Percentiles rank a stretch among this genome's conserved stretches.
Conservation (phyloP, 2,888 invertebrate genomes). For the Phasia obesa region DNA sequence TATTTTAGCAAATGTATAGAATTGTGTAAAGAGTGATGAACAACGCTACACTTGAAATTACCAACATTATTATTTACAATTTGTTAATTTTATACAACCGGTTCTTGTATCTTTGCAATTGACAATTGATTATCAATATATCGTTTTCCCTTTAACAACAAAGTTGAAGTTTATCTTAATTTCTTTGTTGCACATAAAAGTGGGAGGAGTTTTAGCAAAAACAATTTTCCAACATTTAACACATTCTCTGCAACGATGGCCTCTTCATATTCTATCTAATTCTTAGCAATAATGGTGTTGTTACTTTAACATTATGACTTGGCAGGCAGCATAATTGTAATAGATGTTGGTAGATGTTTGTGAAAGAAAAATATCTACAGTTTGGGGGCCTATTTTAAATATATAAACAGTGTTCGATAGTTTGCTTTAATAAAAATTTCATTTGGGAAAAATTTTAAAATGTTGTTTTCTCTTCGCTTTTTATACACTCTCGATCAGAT, state of each 20-base stretch:
- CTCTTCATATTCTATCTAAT: constrained; percentile 53
- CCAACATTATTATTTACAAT: constrained; percentile 35
- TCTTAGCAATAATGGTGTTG: constrained; percentile 54
- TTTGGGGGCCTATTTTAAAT: not conserved
- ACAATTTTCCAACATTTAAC: constrained; percentile 45
- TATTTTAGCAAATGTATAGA: constrained; percentile 16
- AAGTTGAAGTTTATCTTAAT: constrained; percentile 30
- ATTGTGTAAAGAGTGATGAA: constrained; percentile 16
- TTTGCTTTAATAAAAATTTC: no score
- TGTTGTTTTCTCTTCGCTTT: no score
- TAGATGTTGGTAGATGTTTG: not conserved
- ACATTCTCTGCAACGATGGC: constrained; percentile 25
- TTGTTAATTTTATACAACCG: constrained; percentile 17
- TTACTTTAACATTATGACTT: constrained; percentile 32
- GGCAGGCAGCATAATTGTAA: constrained; percentile 30
- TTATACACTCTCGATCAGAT: no score
- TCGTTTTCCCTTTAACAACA: constrained; percentile 50
- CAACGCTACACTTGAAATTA: constrained; percentile 14
- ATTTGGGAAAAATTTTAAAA: no score
- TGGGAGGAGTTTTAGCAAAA: constrained; percentile 62
- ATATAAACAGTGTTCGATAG: no score
- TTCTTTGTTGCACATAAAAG: constrained; percentile 19
- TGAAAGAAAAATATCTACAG: not conserved
- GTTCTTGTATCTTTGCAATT: constrained; percentile 47
- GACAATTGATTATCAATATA: constrained; percentile 69